These are phyloP conservation scores for Craniophora ligustri DNA, from an alignment of 2,888 invertebrate species.

Conservation along the genomic window DNA sequence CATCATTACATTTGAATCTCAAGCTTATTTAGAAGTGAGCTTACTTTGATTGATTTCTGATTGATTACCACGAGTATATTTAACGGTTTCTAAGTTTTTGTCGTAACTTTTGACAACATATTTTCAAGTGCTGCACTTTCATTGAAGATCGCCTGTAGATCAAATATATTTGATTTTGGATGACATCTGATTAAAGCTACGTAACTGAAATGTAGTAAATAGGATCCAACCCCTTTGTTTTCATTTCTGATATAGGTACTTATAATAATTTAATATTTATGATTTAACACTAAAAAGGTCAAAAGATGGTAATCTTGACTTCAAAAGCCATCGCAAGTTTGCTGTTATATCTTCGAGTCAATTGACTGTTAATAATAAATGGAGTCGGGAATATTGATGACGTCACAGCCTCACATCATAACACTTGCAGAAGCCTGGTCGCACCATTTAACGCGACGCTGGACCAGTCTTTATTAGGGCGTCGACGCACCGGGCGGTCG, in stretches of 20 bases:
- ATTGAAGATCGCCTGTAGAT: too few species aligned
- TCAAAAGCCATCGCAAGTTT: too few species aligned
- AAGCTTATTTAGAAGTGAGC: background rate
- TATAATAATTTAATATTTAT: too few species aligned
- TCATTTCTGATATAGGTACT: too few species aligned
- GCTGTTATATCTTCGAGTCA: background rate
- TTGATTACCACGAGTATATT: conserved; percentile 3
- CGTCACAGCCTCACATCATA: conserved; percentile 62
- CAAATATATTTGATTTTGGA: too few species aligned
- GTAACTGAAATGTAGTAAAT: too few species aligned
- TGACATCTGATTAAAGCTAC: too few species aligned
- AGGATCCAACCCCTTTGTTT: too few species aligned
- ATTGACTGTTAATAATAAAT: conserved; percentile 1
- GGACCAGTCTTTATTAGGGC: conserved; percentile 60
- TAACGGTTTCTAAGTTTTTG: background rate
- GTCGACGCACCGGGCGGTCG: conserved; percentile 53
- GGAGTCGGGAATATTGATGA: conserved; percentile 47
- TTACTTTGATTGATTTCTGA: background rate
- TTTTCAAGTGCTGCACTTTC: too few species aligned
- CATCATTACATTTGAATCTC: too few species aligned
- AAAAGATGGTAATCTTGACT: too few species aligned
- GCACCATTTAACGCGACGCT: conserved; percentile 64
- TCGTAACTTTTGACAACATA: background rate
- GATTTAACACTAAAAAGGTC: too few species aligned
- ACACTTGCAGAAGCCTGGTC: conserved; percentile 65